phyloP scores from a whole-genome alignment of 2,888 invertebrate genomes.

The Tenthredo amoena region DNA sequence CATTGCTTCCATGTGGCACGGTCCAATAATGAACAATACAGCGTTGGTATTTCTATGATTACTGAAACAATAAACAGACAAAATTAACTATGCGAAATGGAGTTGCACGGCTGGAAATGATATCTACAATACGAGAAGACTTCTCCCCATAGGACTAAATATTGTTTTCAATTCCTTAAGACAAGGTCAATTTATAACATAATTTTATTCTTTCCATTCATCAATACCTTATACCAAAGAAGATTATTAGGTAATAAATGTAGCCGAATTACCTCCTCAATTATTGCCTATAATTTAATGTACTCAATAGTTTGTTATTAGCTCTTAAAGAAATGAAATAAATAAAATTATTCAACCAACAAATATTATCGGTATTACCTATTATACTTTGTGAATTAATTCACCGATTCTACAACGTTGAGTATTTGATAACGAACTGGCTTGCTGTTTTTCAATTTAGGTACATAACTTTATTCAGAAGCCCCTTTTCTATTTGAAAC shows the following conservation, averaged over 20 bases:
- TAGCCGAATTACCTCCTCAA: background rate
- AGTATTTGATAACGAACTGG: background rate
- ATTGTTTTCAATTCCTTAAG: background rate
- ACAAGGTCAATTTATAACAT: background rate
- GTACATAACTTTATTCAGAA: background rate
- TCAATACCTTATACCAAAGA: background rate
- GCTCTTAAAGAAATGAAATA: background rate
- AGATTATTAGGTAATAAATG: background rate
- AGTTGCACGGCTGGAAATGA: background rate
- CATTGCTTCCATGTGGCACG: slow-evolving; percentile 46
- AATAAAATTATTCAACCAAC: background rate
- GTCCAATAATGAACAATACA: slow-evolving; percentile 44
- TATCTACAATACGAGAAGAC: background rate
- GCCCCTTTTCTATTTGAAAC: background rate
- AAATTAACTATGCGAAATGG: background rate
- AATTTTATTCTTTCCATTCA: slow-evolving; percentile 25
- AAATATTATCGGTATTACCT: background rate
- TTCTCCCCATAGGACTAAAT: background rate
- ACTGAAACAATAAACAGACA: slow-evolving; percentile 42
- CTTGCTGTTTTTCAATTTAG: background rate
- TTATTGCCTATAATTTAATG: slow-evolving; percentile 5
- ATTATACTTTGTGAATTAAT: background rate
- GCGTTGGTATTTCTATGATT: slow-evolving; percentile 36
- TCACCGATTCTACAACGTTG: background rate
- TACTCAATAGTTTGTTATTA: background rate